Evolutionary conservation across 2,797 vertebrate genomes (phyloP).

Genomic region (Adelosebastes latens): DNA sequence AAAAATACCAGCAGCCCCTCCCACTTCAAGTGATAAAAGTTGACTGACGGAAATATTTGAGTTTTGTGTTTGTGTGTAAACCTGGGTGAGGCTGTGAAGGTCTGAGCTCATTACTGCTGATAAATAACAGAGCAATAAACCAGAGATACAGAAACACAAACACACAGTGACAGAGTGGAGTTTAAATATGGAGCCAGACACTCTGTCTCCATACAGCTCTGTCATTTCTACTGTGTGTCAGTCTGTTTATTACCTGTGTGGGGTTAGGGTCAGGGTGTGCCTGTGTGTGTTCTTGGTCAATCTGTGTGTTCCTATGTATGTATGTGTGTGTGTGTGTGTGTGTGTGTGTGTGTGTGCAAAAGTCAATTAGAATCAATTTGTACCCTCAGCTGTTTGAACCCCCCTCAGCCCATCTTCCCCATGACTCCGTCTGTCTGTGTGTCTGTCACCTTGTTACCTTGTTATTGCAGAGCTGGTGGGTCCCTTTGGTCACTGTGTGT

Average conservation of each 20-base stretch:
- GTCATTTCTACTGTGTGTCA: conserved; percentile 60
- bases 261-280: conserved; percentile 52
- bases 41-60: background rate
- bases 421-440: conserved; percentile 33
- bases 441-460: conserved; percentile 63
- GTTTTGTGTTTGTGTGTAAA: conserved; percentile 2
- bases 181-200: conserved; percentile 73
- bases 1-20: background rate
- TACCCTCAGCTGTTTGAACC: conserved; percentile 79
- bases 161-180: conserved; percentile 41
- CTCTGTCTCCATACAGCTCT: conserved; percentile 66
- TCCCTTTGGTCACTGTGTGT: conserved; percentile 79
- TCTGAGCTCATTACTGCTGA: conserved; percentile 59
- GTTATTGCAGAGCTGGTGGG: conserved; percentile 61
- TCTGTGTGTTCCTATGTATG: conserved; percentile 45
- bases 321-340: conserved; percentile 26
- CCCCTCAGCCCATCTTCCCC: conserved; percentile 11
- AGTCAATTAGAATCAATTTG: conserved; percentile 83
- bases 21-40: background rate
- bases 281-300: conserved; percentile 58
- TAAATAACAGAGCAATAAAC: conserved; percentile 74
- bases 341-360: conserved; percentile 31
- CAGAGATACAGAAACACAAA: conserved; percentile 57
- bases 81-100: conserved; percentile 30
- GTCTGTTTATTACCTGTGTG: conserved; percentile 14